Evolutionary conservation across 2,888 invertebrate genomes (phyloP).

Genomic region (Dicranocentrus wangi): DNA sequence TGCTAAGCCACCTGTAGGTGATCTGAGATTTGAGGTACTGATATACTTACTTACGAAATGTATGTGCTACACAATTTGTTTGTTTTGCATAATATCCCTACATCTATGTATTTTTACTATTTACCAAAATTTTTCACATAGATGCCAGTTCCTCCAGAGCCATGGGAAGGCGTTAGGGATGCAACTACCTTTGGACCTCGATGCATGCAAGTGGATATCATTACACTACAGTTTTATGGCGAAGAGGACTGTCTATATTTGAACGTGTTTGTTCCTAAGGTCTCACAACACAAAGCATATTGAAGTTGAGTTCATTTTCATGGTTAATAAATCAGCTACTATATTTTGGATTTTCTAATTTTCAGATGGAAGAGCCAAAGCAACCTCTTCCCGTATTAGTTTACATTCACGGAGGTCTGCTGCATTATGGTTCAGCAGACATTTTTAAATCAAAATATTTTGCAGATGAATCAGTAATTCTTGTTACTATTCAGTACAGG

Average conservation of each 20-base stretch:
- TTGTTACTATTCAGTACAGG: conserved; percentile 63
- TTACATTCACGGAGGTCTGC: conserved; percentile 46
- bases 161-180: conserved; percentile 68
- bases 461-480: conserved; percentile 53
- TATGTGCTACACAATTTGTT: no score
- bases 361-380: conserved; percentile 27
- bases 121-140: no score
- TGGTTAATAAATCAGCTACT: no score
- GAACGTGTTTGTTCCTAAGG: conserved; percentile 40
- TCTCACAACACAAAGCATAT: no score
- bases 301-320: no score
- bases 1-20: conserved; percentile 62
- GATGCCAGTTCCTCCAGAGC: conserved; percentile 37
- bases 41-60: no score
- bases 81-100: no score
- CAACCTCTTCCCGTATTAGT: conserved; percentile 58
- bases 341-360: conserved; percentile 4
- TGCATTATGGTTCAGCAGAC: conserved; percentile 46
- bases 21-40: conserved; percentile 63
- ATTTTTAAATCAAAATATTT: conserved; percentile 50
- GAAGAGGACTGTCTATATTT: conserved; percentile 34
- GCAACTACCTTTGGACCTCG: conserved; percentile 54
- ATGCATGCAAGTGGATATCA: conserved; percentile 68
- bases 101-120: no score
- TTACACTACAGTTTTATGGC: conserved; percentile 54